Evolutionary conservation across 2,888 invertebrate species (phyloP), one percentile per base, ranked within the genome.

Genomic region (Pseudoips prasinana): DNA sequence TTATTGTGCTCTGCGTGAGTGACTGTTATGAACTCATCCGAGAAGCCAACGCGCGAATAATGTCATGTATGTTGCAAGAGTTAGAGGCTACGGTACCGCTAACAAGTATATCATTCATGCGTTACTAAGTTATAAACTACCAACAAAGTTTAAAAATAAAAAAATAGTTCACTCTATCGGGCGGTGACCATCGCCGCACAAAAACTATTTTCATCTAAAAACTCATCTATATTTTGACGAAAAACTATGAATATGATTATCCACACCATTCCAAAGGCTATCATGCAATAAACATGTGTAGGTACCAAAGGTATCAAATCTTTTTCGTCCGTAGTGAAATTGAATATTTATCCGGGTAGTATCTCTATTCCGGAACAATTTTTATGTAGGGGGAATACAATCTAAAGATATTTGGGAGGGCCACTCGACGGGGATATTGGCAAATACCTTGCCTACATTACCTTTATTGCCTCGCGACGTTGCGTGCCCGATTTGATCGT

Each of bases 331-430:
- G 81, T 79, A 85, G 78, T 82, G 85, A 87, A 88, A 88, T 88
- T 87, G 87, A 87, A 87, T 87, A 88, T 87, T 87, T 88, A 88
- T 88, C 87, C 83, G 84, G 83, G 78, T 82, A 86, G 81, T 88
- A 86, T 87, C 87, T 88, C 85, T 84, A 87, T 87, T 82, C 80
- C 76, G 81, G 85, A 85, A 86, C 87, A 86, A 87, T 87, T 87
- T 87, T 87, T 86, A 85, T 86, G 79, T 84, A 81, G 83, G 84
- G 84, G 81, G 81, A 83, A 83, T 81, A 86, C 86, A 85, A 87
- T 87, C 81, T 87, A 73, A 73, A 84, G 83, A 83, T 87, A 84
- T 87, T 85, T 74, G 83, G 79, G 81, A 82, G 84, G 84, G 80
- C 86, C 84, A 87, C 86, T 87, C 83, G 66, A 76, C 76, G 69